These are phyloP conservation scores for Drosophila lini DNA, from an alignment of 1,140 invertebrate species.

Conservation along the genomic window DNA sequence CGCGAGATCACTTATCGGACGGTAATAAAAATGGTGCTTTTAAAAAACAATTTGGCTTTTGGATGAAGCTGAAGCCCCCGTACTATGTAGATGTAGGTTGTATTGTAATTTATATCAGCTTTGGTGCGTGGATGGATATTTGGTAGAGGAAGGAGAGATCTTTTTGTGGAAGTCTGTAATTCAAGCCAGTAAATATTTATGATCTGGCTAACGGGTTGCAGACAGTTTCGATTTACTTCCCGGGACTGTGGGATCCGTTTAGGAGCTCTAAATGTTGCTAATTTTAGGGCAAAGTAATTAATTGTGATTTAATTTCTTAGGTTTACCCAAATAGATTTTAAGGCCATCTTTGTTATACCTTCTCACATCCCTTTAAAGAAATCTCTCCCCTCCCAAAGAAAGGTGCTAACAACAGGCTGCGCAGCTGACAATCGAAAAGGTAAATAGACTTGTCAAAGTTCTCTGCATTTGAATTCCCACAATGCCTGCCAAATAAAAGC, in stretches of 20 bases:
- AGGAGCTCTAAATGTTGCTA: slow-evolving; percentile 6
- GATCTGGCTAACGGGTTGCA: slow-evolving; percentile 51
- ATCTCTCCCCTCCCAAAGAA: background rate
- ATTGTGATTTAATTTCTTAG: background rate
- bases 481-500: slow-evolving; percentile 49
- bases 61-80: slow-evolving; percentile 29
- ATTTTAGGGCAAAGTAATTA: slow-evolving; percentile 9
- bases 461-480: slow-evolving; percentile 72
- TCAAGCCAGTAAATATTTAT: slow-evolving; percentile 54
- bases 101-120: slow-evolving; percentile 68
- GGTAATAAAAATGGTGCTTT: slow-evolving; percentile 83
- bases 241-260: background rate
- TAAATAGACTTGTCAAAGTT: slow-evolving; percentile 71
- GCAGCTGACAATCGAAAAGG: slow-evolving; percentile 47
- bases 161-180: slow-evolving; percentile 38
- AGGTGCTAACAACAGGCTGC: slow-evolving; percentile 64
- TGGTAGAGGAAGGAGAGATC: background rate
- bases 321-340: background rate
- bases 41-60: slow-evolving; percentile 83
- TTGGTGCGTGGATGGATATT: slow-evolving; percentile 45
- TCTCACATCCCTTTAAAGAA: background rate
- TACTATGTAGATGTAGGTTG: slow-evolving; percentile 56
- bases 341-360: background rate
- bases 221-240: slow-evolving; percentile 39
- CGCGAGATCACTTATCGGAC: slow-evolving; percentile 82